Percentiles rank a stretch among this genome's conserved stretches.
These are phyloP conservation scores for Drosophila arizonae DNA, from an alignment of 1,140 invertebrate genomes.

Conservation along the genomic window DNA sequence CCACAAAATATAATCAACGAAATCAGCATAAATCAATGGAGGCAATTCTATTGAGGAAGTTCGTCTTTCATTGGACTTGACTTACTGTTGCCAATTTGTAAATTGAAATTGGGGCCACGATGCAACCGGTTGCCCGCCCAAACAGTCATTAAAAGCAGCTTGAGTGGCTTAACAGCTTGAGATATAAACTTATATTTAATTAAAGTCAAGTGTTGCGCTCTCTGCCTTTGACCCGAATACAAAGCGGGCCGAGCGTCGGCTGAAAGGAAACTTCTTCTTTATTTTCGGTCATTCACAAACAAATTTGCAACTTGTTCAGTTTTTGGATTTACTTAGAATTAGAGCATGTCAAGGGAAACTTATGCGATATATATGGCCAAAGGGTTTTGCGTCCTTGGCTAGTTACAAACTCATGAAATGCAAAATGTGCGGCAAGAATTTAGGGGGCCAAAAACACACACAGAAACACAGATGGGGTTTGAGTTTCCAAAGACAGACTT, in stretches of 20 bases:
- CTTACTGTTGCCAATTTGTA: neutral
- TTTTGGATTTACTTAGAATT: conserved; percentile 14
- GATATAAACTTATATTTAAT: conserved; percentile 65
- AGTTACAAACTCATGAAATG: conserved; percentile 27
- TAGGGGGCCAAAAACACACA: neutral
- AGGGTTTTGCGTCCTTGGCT: conserved; percentile 30
- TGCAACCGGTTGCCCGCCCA: conserved; percentile 20
- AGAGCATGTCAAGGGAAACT: conserved; percentile 27
- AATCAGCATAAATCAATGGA: conserved; percentile 68
- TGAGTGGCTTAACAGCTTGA: conserved; percentile 63
- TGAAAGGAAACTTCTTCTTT: conserved; percentile 21
- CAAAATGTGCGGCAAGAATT: conserved; percentile 22
- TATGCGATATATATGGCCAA: conserved; percentile 30
- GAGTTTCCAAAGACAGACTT: neutral
- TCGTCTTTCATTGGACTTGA: neutral
- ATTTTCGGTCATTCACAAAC: conserved; percentile 41
- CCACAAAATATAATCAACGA: conserved; percentile 44
- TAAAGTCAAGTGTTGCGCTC: conserved; percentile 63
- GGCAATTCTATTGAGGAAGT: conserved; percentile 18
- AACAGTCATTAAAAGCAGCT: conserved; percentile 42
- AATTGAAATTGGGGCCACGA: conserved; percentile 47
- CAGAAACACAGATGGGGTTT: neutral
- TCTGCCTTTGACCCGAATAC: conserved; percentile 35
- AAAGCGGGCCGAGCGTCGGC: neutral
- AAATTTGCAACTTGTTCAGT: conserved; percentile 50